These are phyloP conservation scores for Myotis vivesi DNA, from an alignment of 2,797 vertebrate species.

Conservation along the genomic window DNA sequence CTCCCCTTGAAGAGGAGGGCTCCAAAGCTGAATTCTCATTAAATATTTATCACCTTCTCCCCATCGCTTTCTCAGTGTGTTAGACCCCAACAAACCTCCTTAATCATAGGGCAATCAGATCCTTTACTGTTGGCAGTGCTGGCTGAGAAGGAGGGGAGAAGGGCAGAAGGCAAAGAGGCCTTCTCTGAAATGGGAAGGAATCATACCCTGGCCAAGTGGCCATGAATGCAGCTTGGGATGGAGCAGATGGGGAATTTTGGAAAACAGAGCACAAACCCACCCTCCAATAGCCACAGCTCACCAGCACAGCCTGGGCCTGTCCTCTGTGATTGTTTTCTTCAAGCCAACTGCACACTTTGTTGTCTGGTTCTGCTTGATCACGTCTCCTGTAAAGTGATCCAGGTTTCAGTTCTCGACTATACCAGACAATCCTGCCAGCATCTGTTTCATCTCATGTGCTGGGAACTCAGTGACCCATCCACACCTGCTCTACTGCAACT, in stretches of 20 bases:
- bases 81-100: conserved; percentile 78
- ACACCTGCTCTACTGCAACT: neutral
- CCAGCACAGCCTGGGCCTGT: accelerated
- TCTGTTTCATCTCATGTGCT: neutral
- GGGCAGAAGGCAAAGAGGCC: neutral
- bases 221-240: neutral
- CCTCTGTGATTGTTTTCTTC: neutral
- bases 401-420: neutral
- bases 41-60: conserved; percentile 78
- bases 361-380: neutral
- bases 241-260: neutral
- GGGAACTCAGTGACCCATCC: neutral
- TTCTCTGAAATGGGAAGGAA: neutral
- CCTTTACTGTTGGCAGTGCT: conserved; percentile 40
- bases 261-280: neutral
- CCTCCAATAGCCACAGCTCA: neutral
- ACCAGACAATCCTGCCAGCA: neutral
- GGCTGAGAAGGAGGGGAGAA: neutral
- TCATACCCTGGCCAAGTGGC: neutral
- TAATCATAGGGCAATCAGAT: conserved; percentile 79
- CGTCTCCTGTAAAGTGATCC: neutral
- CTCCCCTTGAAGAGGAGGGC: conserved; percentile 70
- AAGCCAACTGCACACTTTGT: neutral
- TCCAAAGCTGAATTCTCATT: conserved; percentile 79
- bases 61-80: conserved; percentile 65